phyloP scores from a whole-genome alignment of 1,140 invertebrate species.

The Whitmania pigra region DNA sequence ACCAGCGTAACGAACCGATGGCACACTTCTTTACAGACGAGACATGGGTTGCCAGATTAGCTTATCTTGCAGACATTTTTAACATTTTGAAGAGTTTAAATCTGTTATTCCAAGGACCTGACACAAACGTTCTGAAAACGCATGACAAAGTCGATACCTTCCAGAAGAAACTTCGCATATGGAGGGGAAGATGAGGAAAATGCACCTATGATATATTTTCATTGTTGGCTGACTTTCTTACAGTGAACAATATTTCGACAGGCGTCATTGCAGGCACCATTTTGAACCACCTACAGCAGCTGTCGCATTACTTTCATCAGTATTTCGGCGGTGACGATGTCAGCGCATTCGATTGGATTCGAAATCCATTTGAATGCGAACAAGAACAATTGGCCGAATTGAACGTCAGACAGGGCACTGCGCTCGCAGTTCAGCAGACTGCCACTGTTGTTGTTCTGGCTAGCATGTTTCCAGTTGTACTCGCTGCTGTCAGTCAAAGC shows the following conservation, averaged over 20 bases:
- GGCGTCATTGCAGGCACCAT: too few relatives aligned
- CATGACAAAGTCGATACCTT: conserved; percentile 7
- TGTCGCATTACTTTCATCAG: too few relatives aligned
- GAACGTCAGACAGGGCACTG: neutral
- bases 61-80: conserved; percentile 9
- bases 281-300: too few relatives aligned
- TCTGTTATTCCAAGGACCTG: neutral
- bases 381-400: conserved; percentile 7
- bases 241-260: too few relatives aligned
- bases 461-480: neutral
- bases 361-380: conserved; percentile 5
- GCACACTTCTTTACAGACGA: too few relatives aligned
- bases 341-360: too few relatives aligned
- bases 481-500: neutral
- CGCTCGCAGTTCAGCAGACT: neutral
- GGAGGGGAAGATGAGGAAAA: neutral
- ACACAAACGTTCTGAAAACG: conserved; percentile 7
- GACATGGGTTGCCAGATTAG: too few relatives aligned
- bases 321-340: too few relatives aligned
- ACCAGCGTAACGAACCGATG: too few relatives aligned
- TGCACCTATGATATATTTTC: neutral
- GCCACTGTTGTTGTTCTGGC: too few relatives aligned
- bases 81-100: conserved; percentile 8
- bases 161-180: too few relatives aligned
- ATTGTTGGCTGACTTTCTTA: too few relatives aligned